Evolutionary conservation across 2,113 vertebrate species (phyloP), one percentile per base, ranked within the genome.

Genomic region (Lethenteron camtschaticum): DNA sequence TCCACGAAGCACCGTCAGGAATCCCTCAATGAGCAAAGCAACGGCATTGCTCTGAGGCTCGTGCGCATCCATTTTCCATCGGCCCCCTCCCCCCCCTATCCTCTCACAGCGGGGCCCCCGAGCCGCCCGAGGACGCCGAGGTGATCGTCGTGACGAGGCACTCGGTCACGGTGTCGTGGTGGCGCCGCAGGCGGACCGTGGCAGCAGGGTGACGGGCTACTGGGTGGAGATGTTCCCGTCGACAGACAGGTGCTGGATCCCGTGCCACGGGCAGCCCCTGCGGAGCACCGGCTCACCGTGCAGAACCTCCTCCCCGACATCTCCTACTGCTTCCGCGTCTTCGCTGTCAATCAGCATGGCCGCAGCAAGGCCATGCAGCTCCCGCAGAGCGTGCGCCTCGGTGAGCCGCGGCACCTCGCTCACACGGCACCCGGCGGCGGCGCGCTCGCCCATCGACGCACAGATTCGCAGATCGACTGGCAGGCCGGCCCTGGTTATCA

Each of bases 321-420:
- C 24, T n/a, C n/a, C n/a, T 66, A 66, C 63, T 66, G n/a, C n/a
- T 66, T 66, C 63, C 63, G 63, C 24, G 63, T 66, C n/a, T 66
- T 24, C 8, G 63, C 63, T 10, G n/a, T 66, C 63, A 66, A 66
- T 8, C 63, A 66, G 10, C 63, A 66, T 11, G 63, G 63, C 24
- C 24, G 63, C 63, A 66, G 63, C 63, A 66, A n/a, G n/a, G n/a
- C 63, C n/a, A 24, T 66, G 63, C 63, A 66, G 63, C 63, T 66
- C 9, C 24, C 10, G n/a, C n/a, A 11, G n/a, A 66, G n/a, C 24
- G 63, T 66, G 63, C 63, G 24, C 9, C 63, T 66, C 24, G 63
- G 63, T 66, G 63, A 66, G 63, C n/a, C 63, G n/a, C 63, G 9
- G 24, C 8, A 8, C 10, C n/a, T 66, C 63, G 16, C 59, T 63